Percentiles rank a stretch among this genome's conserved stretches.
These are phyloP conservation scores for Abrostola triplasia DNA, from an alignment of 2,888 invertebrate species.

Conservation along the genomic window DNA sequence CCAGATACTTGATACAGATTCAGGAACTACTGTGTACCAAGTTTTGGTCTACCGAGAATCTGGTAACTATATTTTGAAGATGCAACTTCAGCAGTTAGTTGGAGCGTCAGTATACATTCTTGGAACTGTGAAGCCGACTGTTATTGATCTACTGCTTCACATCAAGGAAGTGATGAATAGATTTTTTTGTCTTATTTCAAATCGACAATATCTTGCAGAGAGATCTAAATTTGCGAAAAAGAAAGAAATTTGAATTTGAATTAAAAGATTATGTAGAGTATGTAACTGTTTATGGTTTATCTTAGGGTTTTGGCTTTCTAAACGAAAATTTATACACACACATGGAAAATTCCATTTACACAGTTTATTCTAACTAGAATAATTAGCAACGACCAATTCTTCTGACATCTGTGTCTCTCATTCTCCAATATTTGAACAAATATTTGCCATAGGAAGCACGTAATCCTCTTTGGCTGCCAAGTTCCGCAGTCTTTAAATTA, in stretches of 20 bases:
- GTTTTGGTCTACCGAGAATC: not conserved
- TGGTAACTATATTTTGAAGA: not conserved
- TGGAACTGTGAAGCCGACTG: too few relatives aligned
- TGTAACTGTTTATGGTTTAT: too few relatives aligned
- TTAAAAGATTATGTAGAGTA: too few relatives aligned
- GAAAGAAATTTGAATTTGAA: too few relatives aligned
- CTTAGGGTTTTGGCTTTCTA: too few relatives aligned
- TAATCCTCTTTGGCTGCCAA: conserved; percentile 54
- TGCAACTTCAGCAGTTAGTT: conserved; percentile 1
- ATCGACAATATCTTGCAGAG: too few relatives aligned
- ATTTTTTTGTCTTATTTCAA: too few relatives aligned
- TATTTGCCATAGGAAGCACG: conserved; percentile 48
- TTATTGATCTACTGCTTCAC: too few relatives aligned
- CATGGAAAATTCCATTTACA: too few relatives aligned
- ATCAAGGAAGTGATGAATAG: too few relatives aligned
- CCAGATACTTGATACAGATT: conserved; percentile 3
- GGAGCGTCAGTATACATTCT: not conserved
- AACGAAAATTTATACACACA: too few relatives aligned
- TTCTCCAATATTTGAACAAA: conserved; percentile 45
- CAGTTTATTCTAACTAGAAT: not conserved
- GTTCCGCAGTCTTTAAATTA: conserved; percentile 49
- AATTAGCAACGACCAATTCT: conserved; percentile 2
- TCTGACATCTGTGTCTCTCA: conserved; percentile 36
- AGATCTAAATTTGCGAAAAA: too few relatives aligned
- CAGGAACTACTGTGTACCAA: not conserved